Percentiles rank a stretch among this genome's conserved stretches.
phyloP scores from a whole-genome alignment of 2,113 vertebrate genomes.

The Corydoras maculifer region DNA sequence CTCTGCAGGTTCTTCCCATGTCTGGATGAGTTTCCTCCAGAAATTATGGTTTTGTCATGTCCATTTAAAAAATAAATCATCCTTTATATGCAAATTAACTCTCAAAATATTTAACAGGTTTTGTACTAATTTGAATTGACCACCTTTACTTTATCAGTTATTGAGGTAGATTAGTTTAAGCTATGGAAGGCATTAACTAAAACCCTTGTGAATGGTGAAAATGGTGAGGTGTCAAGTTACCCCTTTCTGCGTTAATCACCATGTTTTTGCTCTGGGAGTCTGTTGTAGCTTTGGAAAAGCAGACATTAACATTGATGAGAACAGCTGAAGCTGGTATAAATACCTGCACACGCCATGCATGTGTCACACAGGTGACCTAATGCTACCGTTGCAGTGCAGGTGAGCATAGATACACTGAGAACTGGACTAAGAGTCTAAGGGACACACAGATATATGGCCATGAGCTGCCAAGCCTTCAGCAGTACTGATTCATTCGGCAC shows the following conservation, averaged over 20 bases:
- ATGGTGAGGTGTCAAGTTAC: constrained; percentile 61
- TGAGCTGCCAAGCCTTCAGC: constrained; percentile 88
- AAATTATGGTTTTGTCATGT: not conserved
- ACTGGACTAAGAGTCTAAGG: not conserved
- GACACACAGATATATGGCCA: constrained; percentile 44
- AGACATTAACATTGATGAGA: constrained; percentile 82
- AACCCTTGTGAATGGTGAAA: constrained; percentile 44
- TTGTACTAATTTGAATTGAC: constrained; percentile 11
- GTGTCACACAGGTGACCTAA: constrained; percentile 59
- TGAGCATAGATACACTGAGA: not conserved
- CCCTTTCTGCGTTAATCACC: constrained; percentile 57
- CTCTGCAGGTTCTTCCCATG: not conserved
- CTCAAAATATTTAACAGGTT: not conserved
- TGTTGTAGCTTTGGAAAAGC: constrained; percentile 62
- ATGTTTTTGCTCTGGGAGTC: constrained; percentile 50
- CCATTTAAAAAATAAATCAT: not conserved
- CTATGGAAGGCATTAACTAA: constrained; percentile 23
- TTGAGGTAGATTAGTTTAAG: constrained; percentile 19
- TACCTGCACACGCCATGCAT: constrained; percentile 76
- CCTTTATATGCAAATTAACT: not conserved
- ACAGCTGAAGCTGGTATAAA: constrained; percentile 80
- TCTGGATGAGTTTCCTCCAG: not conserved
- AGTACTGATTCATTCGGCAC: constrained; percentile 77
- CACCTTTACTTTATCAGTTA: constrained; percentile 24
- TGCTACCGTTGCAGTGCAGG: not conserved